These are phyloP conservation scores for Pavo muticus DNA, from an alignment of 2,113 vertebrate genomes.

Conservation along the genomic window DNA sequence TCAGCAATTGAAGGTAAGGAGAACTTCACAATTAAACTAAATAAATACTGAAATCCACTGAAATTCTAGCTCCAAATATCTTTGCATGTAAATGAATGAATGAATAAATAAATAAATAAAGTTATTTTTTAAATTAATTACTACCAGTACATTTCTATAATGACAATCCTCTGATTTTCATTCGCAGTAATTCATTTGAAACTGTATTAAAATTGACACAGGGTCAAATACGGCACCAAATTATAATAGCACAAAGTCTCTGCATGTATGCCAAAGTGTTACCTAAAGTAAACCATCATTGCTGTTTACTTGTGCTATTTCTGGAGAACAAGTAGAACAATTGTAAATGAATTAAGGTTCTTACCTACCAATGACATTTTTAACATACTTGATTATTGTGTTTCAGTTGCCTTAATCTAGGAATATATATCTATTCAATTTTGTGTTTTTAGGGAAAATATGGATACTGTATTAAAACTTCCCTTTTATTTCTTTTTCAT, in stretches of 20 bases:
- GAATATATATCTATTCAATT: not conserved
- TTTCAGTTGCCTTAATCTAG: not conserved
- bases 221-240: not conserved
- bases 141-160: not conserved
- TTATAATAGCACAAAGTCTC: not conserved
- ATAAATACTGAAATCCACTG: not conserved
- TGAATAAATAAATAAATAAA: no score
- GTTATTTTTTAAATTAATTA: not conserved
- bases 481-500: not conserved
- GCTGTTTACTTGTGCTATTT: not conserved
- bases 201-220: not conserved
- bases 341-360: not conserved
- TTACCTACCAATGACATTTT: not conserved
- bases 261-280: not conserved
- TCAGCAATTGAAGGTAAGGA: slow-evolving; percentile 95
- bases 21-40: not conserved
- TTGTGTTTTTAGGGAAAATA: not conserved
- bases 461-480: not conserved
- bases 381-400: not conserved
- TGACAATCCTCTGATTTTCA: not conserved
- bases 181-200: not conserved
- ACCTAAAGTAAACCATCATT: not conserved
- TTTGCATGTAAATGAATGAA: not conserved
- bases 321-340: not conserved
- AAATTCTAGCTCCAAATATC: not conserved